These are phyloP conservation scores for Nesoenas mayeri DNA, from an alignment of 2,113 vertebrate species.

Conservation along the genomic window DNA sequence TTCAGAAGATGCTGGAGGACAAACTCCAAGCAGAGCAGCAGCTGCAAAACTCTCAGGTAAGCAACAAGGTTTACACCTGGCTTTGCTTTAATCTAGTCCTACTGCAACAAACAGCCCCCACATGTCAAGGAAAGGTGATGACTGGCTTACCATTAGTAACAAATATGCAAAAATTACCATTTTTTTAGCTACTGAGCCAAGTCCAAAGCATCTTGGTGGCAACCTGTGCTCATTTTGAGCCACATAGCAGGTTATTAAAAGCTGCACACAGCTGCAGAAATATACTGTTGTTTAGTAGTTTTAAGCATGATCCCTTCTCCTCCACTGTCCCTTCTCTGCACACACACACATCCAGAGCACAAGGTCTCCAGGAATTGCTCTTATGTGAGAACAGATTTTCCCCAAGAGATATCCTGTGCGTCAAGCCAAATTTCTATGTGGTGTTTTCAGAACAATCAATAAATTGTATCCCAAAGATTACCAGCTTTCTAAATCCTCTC, in stretches of 20 bases:
- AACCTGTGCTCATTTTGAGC: not conserved
- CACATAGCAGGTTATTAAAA: not conserved
- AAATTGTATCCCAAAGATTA: not conserved
- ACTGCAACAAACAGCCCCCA: not conserved
- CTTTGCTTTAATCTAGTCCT: not conserved
- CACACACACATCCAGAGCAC: not conserved
- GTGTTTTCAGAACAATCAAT: not conserved
- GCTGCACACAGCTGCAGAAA: not conserved
- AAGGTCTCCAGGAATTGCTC: not conserved
- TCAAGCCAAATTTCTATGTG: not conserved
- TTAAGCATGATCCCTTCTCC: not conserved
- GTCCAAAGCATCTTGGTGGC: not conserved
- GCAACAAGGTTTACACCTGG: not conserved
- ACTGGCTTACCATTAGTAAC: not conserved
- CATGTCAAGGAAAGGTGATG: not conserved
- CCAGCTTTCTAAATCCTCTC: not conserved
- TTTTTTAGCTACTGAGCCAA: not conserved
- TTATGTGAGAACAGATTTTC: not conserved
- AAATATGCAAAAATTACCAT: not conserved
- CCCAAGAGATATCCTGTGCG: not conserved
- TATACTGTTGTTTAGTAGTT: not conserved
- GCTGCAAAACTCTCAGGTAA: slow-evolving; percentile 84
- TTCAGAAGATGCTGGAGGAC: slow-evolving; percentile 87
- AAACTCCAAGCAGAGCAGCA: slow-evolving; percentile 80
- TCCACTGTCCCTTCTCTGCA: not conserved